Evolutionary conservation across 2,113 vertebrate genomes (phyloP), one percentile per base, ranked within the genome.

Genomic region (Otolemur garnettii): DNA sequence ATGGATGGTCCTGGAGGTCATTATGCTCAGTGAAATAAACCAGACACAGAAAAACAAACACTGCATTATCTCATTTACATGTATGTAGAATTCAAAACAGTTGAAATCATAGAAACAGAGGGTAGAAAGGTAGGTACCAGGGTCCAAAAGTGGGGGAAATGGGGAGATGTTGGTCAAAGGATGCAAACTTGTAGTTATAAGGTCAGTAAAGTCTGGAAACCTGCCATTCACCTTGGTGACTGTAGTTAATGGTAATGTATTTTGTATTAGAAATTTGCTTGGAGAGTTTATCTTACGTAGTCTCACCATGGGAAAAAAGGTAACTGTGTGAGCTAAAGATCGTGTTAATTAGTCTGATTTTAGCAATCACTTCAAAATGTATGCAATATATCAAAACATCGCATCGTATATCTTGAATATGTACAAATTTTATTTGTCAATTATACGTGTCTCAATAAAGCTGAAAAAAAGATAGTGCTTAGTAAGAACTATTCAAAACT

Each of bases 401-500:
- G 22, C 10, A 72, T 22, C n/a, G 4, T 53, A 12, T 71, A 50
- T 42, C 24, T 59, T 78, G 30, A 69, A 78, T 75, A 68, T 78
- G 69, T 24, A 45, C n/a, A n/a, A 84, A 45, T 42, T 68, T 83
- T 62, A 60, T 60, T 81, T 38, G 57, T 82, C 8, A 82, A 64
- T 83, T 83, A 19, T 30, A 64, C 24, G 12, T 30, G 45, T 15
- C 7, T 83, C 18, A 64, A 60, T 59, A 38, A 71, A n/a, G 45
- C 50, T 68, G 22, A 50, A 83, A 57, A 75, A n/a, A 83, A 85
- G 45, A 82, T 78, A 12, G 30, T 83, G 13, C 18, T 94, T 89
- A 84, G 88, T 90, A 83, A 95, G 17, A 82, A 80, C 35, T 87
- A 75, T 79, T 95, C 5, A 57, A 86, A 95, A 84, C 83, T 92